A percentile compares a stretch with the other conserved stretches of the same genome.
phyloP scores from a whole-genome alignment of 2,797 vertebrate genomes.

The Oryzias sinensis region DNA sequence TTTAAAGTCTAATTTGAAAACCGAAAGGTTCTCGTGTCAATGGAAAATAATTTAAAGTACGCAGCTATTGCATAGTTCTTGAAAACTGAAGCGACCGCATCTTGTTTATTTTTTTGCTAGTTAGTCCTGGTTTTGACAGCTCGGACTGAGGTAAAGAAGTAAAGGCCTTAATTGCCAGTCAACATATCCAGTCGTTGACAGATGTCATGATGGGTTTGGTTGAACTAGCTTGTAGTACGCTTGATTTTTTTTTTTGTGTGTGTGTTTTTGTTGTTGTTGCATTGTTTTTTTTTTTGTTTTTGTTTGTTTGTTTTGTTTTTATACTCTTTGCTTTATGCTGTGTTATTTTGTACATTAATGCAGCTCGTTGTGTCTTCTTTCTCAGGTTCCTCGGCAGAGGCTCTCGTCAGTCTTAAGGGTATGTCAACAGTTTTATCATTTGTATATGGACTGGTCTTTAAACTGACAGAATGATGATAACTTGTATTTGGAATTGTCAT shows the following conservation, averaged over 20 bases:
- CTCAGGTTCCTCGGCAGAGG: constrained; percentile 96
- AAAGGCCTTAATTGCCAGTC: constrained; percentile 42
- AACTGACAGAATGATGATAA: no score
- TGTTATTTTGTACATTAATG: constrained; percentile 12
- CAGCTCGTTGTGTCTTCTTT: constrained; percentile 4
- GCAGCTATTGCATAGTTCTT: neutral
- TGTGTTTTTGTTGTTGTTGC: neutral
- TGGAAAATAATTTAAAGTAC: no score
- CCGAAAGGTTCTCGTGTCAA: neutral
- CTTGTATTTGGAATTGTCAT: no score
- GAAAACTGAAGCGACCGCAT: constrained; percentile 20
- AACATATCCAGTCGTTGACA: neutral
- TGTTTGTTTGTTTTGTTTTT: no score
- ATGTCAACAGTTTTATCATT: constrained; percentile 40
- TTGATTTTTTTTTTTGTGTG: neutral
- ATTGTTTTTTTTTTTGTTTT: no score
- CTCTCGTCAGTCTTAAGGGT: constrained; percentile 99
- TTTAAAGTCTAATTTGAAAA: no score
- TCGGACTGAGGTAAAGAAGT: constrained; percentile 19
- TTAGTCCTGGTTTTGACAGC: constrained; percentile 53
- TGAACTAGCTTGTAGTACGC: no score
- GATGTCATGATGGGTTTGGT: neutral
- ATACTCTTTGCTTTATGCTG: no score
- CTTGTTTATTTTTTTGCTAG: constrained; percentile 14
- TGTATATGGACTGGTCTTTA: neutral